Evolutionary conservation across 1,140 invertebrate genomes (phyloP), one percentile per base, ranked within the genome.

Genomic region (Ooceraea biroi): DNA sequence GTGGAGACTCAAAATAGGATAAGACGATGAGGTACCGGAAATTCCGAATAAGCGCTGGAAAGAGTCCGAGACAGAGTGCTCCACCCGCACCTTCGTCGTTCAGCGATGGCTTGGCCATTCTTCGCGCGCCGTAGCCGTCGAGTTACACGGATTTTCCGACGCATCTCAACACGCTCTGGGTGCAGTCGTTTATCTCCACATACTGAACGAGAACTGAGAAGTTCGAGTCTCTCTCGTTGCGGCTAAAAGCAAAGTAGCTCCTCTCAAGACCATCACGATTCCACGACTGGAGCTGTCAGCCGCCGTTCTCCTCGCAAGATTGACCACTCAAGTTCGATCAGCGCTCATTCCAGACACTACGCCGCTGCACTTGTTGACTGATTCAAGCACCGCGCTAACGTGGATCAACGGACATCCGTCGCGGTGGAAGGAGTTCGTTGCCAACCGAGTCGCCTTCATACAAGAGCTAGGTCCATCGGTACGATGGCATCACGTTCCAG

Each of bases 381-480:
- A 63, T 17, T 63, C 17, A 0, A n/a, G 27, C 1, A 11, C 41
- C 1, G 10, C 30, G 0, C 30, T 63, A n/a, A 63, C 30, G 1
- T 63, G 60, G 60, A 11, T 63, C 0, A n/a, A 4, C 1, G 1
- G 17, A n/a, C 60, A 19, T 19, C 60, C 30, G 0, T n/a, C 60
- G 0, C 7, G 60, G 0, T 84, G 61, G 71, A 55, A 55, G 3
- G 58, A 44, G 0, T 92, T 90, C 46, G 92, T 71, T 46, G 27
- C 3, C 1, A 36, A 55, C 4, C 8, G 52, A 7, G 14, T 55
- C 0, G 2, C 30, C 0, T 0, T 7, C 1, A 58, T 72, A n/a
- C 52, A 72, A 1, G 52, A 55, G 1, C 7, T 10, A 0, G 27
- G 8, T 0, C 48, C 30, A 11, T 36, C 17, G 3, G 8, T 0